Base-by-base conservation (phyloP, 2,888 invertebrate species). In the Epinotia ramella region DNA sequence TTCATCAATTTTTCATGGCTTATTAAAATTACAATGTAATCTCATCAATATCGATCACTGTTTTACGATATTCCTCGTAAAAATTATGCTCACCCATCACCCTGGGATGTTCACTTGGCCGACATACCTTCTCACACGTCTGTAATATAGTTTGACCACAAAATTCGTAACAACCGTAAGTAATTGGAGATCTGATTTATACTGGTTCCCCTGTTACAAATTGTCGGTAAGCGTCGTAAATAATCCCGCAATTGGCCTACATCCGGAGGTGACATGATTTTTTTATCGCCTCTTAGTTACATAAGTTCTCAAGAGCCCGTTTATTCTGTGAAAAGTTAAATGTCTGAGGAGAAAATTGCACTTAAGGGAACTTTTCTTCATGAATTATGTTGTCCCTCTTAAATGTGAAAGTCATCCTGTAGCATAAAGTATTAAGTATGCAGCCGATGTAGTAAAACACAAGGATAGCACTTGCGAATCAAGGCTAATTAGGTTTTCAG, bases 311-410 rank as follows among this genome's bases (percentile, higher is more conserved):
- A 46, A 60, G 28, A 44, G 62, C 7, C 60, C 75, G 24, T 76
- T 74, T 66, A 71, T 49, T 18, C 46, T 60, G 20, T 53, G 28
- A 64, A 71, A 66, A 66, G 65, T 71, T 76, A 76, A 76, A 76
- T 71, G 44, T 71, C 59, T 60, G 40, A 64, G 20, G 60, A 62
- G 60, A 67, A 73, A 76, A 67, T 71, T 71, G 75, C 66, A 71
- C 75, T 71, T 71, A 56, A 71, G 75, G 75, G 66, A 75, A 71
- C 75, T 71, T 75, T 75, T 71, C 71, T 66, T 75, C 66, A 71
- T 71, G 49, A 71, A 66, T 75, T 71, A 75, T 71, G 62, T 28
- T 62, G 53, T 60, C 71, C 60, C 53, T 59, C 18, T 70, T 57
- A 70, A 20, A 65, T 18, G 40, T 60, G 49, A 59, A 60, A 70